Evolutionary conservation across 2,797 vertebrate species (phyloP).

Genomic region (Emydoidea blandingii): DNA sequence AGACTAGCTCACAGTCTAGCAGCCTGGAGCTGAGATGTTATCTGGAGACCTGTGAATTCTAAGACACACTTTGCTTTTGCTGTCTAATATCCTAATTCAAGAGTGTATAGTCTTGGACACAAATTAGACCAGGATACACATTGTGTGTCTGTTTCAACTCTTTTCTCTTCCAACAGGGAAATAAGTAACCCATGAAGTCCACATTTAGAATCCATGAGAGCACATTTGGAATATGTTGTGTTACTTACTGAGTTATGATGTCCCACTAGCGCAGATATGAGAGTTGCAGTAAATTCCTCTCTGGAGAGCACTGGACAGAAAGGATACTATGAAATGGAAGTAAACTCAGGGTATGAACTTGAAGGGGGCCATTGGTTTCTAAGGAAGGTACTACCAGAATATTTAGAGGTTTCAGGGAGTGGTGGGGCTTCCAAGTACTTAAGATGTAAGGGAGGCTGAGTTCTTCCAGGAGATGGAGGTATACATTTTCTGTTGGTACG

Average conservation of each 20-base stretch:
- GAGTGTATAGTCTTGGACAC: constrained; percentile 48
- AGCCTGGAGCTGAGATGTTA: not conserved
- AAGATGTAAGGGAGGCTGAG: too few relatives aligned
- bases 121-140: constrained; percentile 56
- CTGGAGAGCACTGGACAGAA: too few relatives aligned
- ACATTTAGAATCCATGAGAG: constrained; percentile 56
- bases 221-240: constrained; percentile 43
- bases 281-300: too few relatives aligned
- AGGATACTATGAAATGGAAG: too few relatives aligned
- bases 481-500: too few relatives aligned
- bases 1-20: not conserved
- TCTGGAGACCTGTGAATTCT: constrained; percentile 9
- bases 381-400: too few relatives aligned
- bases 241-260: not conserved
- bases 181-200: constrained; percentile 23
- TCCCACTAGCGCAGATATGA: too few relatives aligned
- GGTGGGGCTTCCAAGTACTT: too few relatives aligned
- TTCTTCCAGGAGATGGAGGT: too few relatives aligned
- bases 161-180: constrained; percentile 43
- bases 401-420: too few relatives aligned
- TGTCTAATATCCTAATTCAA: constrained; percentile 36
- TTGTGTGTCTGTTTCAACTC: constrained; percentile 53
- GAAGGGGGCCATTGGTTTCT: too few relatives aligned
- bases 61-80: constrained; percentile 21
- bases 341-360: too few relatives aligned